Base-by-base conservation (phyloP, 1,140 invertebrate genomes). In the Tetragnatha versicolor region DNA sequence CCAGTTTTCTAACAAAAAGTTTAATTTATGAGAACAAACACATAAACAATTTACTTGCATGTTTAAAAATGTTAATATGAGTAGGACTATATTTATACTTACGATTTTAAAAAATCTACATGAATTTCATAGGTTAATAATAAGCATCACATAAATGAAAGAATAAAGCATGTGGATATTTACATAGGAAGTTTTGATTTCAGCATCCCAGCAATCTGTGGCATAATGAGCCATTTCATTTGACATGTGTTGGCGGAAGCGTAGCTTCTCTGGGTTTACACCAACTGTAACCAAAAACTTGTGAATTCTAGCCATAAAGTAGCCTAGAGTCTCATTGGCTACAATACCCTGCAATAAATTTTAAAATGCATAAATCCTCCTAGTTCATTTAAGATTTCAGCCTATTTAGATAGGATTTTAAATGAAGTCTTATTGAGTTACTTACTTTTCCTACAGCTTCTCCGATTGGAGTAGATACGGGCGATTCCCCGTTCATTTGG, bases 201-300 rank as follows among this genome's bases (percentile, higher is more conserved):
- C 97, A 5, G 96, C 97, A 89, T 99, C 97, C 97, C 97, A 99
- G 84, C 97, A 99, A 85, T 99, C 98, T 87, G 94, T 94, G n/a
- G 98, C 98, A 88, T 99, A 99, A 88, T 99, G 98, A 83, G 98
- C 98, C 97, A 99, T 99, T 88, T 99, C 98, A 88, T 99, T 99
- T 69, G 91, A 89, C 94, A 99, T 95, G 84, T 99, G 98, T 85
- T 99, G 98, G 49, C 98, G 90, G 87, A 99, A 99, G 25, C 98
- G 89, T 33, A 99, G 84, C 83, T 92, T 93, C 22, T 91, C 90
- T 0, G 91, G 87, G 85, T 97, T 92, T 61, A 99, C 90, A 61
- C 98, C 98, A 81, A 97, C 91, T 83, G 92, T 92, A 10, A 93
- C 81, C 79, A 99, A 86, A 85, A 98, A 99, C 81, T 91, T 85